Conservation (phyloP, 2,113 vertebrate species). For the Pyrgilauda ruficollis region DNA sequence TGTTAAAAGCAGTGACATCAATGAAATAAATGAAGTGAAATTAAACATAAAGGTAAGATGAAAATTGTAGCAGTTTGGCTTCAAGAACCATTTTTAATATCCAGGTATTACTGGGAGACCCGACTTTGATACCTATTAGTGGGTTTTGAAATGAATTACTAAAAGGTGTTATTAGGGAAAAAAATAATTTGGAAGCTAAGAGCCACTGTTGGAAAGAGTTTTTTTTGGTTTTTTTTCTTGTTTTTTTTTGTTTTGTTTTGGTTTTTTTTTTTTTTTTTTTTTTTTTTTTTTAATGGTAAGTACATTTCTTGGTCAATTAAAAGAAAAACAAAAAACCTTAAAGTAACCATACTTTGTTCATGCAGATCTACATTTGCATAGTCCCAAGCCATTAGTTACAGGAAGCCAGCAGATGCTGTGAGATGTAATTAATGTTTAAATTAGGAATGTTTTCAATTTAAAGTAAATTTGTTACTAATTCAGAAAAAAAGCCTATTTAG, state of each 20-base stretch:
- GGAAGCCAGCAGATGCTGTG: slow-evolving; percentile 43
- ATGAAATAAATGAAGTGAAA: slow-evolving; percentile 71
- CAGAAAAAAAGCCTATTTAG: background rate
- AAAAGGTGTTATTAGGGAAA: slow-evolving; percentile 35
- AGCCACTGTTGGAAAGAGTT: background rate
- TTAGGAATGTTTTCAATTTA: slow-evolving; percentile 46
- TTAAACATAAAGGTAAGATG: slow-evolving; percentile 85
- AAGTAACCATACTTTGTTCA: background rate
- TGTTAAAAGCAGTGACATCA: slow-evolving; percentile 80
- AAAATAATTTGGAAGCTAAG: slow-evolving; percentile 38
- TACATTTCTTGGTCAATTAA: background rate
- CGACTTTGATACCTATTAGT: slow-evolving; percentile 39
- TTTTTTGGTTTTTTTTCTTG: too few relatives aligned
- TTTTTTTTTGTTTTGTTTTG: too few relatives aligned
- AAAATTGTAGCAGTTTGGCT: background rate
- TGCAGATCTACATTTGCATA: slow-evolving; percentile 11
- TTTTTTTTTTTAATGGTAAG: background rate
- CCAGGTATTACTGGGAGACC: slow-evolving; percentile 1
- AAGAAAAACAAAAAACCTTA: background rate
- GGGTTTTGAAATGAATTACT: slow-evolving; percentile 45
- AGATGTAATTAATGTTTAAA: slow-evolving; percentile 69
- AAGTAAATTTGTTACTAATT: slow-evolving; percentile 61
- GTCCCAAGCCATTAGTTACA: slow-evolving; percentile 50
- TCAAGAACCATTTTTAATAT: slow-evolving; percentile 39
- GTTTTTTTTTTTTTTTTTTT: too few relatives aligned